These are phyloP conservation scores for Xiphias gladius DNA, from an alignment of 2,113 vertebrate species.

Conservation along the genomic window DNA sequence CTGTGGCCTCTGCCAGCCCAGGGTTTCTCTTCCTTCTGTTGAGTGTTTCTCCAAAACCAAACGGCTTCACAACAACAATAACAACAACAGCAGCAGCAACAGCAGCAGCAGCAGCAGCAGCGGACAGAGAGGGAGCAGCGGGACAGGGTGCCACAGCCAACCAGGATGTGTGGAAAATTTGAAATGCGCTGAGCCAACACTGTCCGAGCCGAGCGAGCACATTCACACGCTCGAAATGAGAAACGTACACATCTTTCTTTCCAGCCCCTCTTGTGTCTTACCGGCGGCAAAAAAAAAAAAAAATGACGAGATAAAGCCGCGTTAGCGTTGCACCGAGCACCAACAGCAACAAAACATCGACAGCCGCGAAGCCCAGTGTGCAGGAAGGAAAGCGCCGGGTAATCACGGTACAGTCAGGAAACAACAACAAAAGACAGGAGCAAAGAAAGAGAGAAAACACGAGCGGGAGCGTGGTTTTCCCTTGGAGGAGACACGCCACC, in stretches of 20 bases:
- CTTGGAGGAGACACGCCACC: constrained; percentile 25
- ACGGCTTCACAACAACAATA: constrained; percentile 26
- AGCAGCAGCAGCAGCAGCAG: not conserved
- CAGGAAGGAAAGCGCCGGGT: constrained; percentile 63
- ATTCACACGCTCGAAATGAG: constrained; percentile 16
- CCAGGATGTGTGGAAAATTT: constrained; percentile 75
- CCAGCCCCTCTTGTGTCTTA: not conserved
- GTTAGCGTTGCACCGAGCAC: not conserved
- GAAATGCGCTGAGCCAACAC: constrained; percentile 52
- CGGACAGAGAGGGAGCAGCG: constrained; percentile 32
- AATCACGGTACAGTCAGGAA: constrained; percentile 72
- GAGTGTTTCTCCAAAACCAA: constrained; percentile 13
- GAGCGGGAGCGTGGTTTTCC: constrained; percentile 13
- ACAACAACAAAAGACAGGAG: constrained; percentile 77
- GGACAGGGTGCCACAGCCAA: constrained; percentile 51
- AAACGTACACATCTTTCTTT: not conserved
- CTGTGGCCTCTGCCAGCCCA: constrained; percentile 25
- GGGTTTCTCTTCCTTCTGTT: constrained; percentile 35
- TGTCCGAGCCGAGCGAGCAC: constrained; percentile 30
- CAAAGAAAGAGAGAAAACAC: constrained; percentile 39
- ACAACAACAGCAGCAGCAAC: not conserved
- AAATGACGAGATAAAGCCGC: not conserved
- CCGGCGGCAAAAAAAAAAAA: not conserved
- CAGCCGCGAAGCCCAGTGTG: constrained; percentile 48
- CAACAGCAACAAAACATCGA: constrained; percentile 27